These are phyloP conservation scores for Odobenus rosmarus DNA, from an alignment of 2,113 vertebrate species.

Conservation along the genomic window DNA sequence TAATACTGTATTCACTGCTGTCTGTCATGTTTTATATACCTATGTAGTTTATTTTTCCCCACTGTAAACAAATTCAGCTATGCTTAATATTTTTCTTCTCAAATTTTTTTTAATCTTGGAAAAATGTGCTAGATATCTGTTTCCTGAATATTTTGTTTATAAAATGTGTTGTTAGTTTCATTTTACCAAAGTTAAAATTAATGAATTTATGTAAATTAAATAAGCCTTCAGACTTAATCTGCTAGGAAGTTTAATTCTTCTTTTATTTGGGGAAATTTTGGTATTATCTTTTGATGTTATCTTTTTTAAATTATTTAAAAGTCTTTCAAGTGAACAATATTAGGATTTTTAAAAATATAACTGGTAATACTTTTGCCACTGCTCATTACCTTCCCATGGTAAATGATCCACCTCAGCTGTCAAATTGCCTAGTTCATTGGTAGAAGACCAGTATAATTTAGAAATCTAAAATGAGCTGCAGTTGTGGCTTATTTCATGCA, in stretches of 20 bases:
- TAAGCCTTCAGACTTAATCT: not conserved
- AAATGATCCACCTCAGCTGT: not conserved
- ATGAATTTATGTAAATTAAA: slow-evolving; percentile 16
- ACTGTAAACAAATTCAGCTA: not conserved
- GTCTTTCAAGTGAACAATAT: not conserved
- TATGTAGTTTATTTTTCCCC: not conserved
- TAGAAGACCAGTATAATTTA: not conserved
- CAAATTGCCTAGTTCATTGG: not conserved
- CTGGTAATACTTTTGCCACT: not conserved
- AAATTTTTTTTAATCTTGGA: slow-evolving; percentile 7
- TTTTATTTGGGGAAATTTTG: slow-evolving; percentile 16
- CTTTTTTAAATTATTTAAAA: slow-evolving; percentile 20
- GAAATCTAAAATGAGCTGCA: not conserved
- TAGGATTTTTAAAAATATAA: not conserved
- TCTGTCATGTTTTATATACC: not conserved
- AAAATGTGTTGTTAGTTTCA: slow-evolving; percentile 17
- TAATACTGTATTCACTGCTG: not conserved
- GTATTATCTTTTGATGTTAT: not conserved
- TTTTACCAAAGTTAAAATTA: slow-evolving; percentile 37
- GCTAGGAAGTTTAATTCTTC: not conserved
- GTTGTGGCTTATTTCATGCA: not conserved
- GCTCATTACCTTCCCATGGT: not conserved
- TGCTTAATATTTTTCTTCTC: not conserved
- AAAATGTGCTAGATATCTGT: not conserved
- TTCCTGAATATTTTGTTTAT: slow-evolving; percentile 21